Evolutionary conservation across 2,113 vertebrate genomes (phyloP).

Genomic region (Eidolon helvum): DNA sequence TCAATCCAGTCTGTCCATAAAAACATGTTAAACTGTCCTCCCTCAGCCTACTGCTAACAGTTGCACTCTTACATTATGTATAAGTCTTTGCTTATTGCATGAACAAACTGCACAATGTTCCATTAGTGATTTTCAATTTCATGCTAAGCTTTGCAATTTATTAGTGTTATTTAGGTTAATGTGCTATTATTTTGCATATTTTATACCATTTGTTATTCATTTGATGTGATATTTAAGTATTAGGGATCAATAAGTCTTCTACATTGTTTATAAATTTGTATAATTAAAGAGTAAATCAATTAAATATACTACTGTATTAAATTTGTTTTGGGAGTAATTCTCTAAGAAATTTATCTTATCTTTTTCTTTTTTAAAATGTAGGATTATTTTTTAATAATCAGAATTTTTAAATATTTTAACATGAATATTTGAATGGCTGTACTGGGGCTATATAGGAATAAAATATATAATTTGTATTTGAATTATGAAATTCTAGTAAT

Average conservation of each 20-base stretch:
- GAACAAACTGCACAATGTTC: constrained; percentile 77
- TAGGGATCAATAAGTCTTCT: constrained; percentile 77
- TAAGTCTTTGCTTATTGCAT: constrained; percentile 81
- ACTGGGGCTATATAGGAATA: not conserved
- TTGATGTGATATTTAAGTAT: constrained; percentile 77
- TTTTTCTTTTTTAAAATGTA: constrained; percentile 27
- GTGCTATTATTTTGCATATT: constrained; percentile 88
- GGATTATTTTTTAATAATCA: not conserved
- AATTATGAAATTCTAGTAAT: not conserved
- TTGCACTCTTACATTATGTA: constrained; percentile 84
- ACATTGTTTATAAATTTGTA: constrained; percentile 65
- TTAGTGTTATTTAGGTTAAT: constrained; percentile 85
- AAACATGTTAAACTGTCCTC: constrained; percentile 80
- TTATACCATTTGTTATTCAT: constrained; percentile 82
- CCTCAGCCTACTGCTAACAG: constrained; percentile 80
- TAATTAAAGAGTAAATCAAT: constrained; percentile 50
- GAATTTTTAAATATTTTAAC: not conserved
- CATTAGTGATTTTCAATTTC: constrained; percentile 87
- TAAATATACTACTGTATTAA: not conserved
- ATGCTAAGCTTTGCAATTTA: constrained; percentile 88
- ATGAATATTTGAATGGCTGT: not conserved
- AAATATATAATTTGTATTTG: not conserved
- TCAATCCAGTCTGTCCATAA: constrained; percentile 83
- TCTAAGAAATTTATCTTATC: constrained; percentile 27
- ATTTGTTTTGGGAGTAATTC: not conserved